phyloP scores from a whole-genome alignment of 1,140 invertebrate species.

The Dinoponera quadriceps region DNA sequence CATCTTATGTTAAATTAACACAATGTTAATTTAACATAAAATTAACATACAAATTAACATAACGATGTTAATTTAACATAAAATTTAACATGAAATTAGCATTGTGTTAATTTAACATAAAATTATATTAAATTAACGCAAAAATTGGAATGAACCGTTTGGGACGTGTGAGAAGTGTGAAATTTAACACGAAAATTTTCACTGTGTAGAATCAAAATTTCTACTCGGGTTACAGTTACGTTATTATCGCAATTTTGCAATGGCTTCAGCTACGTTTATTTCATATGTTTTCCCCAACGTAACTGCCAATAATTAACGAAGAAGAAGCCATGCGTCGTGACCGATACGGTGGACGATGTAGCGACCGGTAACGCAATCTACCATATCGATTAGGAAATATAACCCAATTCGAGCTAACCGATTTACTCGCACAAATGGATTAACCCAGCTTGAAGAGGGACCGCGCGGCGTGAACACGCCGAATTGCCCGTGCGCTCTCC shows the following conservation, averaged over 20 bases:
- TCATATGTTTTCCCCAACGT: constrained; percentile 2
- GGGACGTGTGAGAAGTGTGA: too few species aligned
- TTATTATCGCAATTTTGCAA: neutral
- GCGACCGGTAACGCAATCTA: constrained; percentile 73
- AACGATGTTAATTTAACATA: too few species aligned
- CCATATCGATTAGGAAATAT: constrained; percentile 79
- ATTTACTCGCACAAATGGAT: constrained; percentile 77
- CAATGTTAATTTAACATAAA: too few species aligned
- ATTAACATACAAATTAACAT: too few species aligned
- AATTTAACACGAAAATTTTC: too few species aligned
- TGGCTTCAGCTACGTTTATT: neutral
- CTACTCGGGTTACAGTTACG: neutral
- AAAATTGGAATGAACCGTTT: too few species aligned
- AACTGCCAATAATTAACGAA: constrained; percentile 37
- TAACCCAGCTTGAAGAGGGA: constrained; percentile 68
- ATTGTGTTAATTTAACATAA: too few species aligned
- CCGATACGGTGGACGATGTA: constrained; percentile 33
- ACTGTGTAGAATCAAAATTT: too few species aligned
- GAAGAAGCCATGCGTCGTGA: constrained; percentile 48
- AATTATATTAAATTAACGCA: too few species aligned
- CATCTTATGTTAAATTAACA: too few species aligned
- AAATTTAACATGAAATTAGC: too few species aligned
- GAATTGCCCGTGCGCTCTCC: constrained; percentile 69
- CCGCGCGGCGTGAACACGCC: constrained; percentile 63
- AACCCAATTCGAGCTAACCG: constrained; percentile 77